Conservation (phyloP, 2,888 invertebrate species). For the Baccha elongata region DNA sequence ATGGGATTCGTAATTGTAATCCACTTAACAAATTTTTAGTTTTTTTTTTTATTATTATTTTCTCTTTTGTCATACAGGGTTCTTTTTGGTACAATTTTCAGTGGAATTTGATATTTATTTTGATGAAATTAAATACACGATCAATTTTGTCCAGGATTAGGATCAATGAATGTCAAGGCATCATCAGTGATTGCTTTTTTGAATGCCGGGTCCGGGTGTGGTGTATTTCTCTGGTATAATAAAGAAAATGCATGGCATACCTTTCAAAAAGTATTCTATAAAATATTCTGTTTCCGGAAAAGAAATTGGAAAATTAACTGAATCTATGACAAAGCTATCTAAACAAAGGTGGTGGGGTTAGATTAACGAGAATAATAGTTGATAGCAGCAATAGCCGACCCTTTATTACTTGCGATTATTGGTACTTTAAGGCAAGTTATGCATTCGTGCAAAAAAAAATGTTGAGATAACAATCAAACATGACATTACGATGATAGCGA, state of each 20-base stretch:
- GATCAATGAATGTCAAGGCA: conserved; percentile 49
- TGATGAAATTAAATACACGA: conserved; percentile 63
- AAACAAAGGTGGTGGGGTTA: too few relatives aligned
- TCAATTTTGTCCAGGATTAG: conserved; percentile 37
- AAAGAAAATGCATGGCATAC: background rate
- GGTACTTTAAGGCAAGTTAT: too few relatives aligned
- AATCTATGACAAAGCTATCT: background rate
- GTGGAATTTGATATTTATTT: conserved; percentile 69
- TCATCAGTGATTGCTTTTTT: conserved; percentile 49
- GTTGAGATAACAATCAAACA: too few relatives aligned
- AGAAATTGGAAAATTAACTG: conserved; percentile 4
- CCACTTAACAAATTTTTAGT: conserved; percentile 62
- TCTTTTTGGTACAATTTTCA: conserved; percentile 42
- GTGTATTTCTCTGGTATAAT: background rate
- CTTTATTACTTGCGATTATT: too few relatives aligned
- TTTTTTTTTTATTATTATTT: conserved; percentile 30
- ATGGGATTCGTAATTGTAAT: conserved; percentile 64
- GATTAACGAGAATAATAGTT: too few relatives aligned
- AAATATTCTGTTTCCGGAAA: conserved; percentile 39
- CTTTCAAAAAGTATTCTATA: too few relatives aligned
- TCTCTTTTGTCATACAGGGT: conserved; percentile 7
- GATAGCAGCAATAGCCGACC: too few relatives aligned
- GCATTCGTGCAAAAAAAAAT: too few relatives aligned
- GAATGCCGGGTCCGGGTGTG: conserved; percentile 17
- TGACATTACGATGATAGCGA: too few relatives aligned